These are phyloP conservation scores for Dipodomys stephensi DNA, from an alignment of 2,113 vertebrate species.

Conservation along the genomic window DNA sequence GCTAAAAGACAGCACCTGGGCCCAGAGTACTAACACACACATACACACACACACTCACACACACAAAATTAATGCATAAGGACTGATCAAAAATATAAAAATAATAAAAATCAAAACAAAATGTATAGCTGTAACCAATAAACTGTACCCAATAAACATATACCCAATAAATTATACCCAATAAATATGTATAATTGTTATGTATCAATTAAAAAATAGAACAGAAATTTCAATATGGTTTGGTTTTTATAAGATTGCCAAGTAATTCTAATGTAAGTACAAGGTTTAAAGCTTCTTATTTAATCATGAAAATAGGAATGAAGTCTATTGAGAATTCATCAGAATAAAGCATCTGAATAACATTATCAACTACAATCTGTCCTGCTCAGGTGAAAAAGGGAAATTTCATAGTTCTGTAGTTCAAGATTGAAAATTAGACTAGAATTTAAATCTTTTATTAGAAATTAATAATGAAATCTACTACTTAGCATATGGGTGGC, in stretches of 20 bases:
- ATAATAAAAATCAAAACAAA: not conserved
- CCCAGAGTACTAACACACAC: too few relatives aligned
- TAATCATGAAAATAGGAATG: constrained; percentile 22
- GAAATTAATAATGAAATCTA: not conserved
- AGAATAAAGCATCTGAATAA: not conserved
- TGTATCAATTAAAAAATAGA: too few relatives aligned
- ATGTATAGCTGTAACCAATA: not conserved
- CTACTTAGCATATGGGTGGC: not conserved
- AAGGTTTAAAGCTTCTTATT: not conserved
- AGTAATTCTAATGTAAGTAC: not conserved
- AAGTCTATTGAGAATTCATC: not conserved
- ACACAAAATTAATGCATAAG: not conserved
- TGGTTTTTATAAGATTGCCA: constrained; percentile 36
- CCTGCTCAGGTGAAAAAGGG: constrained; percentile 9
- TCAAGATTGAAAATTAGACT: constrained; percentile 29
- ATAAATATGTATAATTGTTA: too few relatives aligned
- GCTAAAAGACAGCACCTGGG: too few relatives aligned
- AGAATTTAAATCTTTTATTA: not conserved
- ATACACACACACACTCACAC: too few relatives aligned
- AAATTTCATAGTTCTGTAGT: not conserved
- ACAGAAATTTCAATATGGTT: not conserved
- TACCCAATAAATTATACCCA: too few relatives aligned
- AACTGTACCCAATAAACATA: not conserved
- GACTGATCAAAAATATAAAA: not conserved
- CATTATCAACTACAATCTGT: not conserved